Percentiles rank a stretch among this genome's conserved stretches.
Conservation (phyloP, 2,113 vertebrate genomes). For the Agelaius tricolor region DNA sequence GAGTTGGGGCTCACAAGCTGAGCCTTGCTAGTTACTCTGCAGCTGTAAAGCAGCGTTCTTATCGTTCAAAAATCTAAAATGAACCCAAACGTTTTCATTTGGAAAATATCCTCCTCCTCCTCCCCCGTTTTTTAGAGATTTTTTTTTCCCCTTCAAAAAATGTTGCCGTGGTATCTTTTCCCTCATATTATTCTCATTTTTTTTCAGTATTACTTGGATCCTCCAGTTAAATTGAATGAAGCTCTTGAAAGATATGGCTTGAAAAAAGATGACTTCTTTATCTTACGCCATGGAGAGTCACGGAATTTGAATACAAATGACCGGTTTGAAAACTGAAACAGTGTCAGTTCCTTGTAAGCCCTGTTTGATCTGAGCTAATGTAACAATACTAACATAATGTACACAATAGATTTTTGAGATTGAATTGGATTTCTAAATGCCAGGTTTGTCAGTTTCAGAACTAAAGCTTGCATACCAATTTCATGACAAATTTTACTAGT, state of each 20-base stretch:
- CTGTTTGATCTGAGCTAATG: neutral
- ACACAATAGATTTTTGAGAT: neutral
- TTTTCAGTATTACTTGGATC: constrained; percentile 89
- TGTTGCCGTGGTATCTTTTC: neutral
- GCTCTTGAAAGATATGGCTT: constrained; percentile 85
- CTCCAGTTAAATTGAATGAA: constrained; percentile 84
- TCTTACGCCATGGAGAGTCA: constrained; percentile 90
- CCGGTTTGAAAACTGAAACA: constrained; percentile 66
- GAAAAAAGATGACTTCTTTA: constrained; percentile 86
- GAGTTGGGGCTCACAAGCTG: neutral
- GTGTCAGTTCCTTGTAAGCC: neutral
- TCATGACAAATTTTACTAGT: neutral
- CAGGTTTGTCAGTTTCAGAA: constrained; percentile 17
- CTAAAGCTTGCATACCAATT: constrained; percentile 7
- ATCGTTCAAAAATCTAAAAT: neutral
- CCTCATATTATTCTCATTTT: neutral
- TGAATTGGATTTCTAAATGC: constrained; percentile 25
- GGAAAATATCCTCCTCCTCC: neutral
- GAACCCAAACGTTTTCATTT: neutral
- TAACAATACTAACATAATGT: neutral
- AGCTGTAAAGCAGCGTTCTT: neutral
- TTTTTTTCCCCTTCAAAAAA: neutral
- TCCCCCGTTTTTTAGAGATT: neutral
- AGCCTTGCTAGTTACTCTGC: neutral
- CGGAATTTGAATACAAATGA: constrained; percentile 77